Evolutionary conservation across 2,888 invertebrate species (phyloP).

Genomic region (Zaprionus bogoriensis): DNA sequence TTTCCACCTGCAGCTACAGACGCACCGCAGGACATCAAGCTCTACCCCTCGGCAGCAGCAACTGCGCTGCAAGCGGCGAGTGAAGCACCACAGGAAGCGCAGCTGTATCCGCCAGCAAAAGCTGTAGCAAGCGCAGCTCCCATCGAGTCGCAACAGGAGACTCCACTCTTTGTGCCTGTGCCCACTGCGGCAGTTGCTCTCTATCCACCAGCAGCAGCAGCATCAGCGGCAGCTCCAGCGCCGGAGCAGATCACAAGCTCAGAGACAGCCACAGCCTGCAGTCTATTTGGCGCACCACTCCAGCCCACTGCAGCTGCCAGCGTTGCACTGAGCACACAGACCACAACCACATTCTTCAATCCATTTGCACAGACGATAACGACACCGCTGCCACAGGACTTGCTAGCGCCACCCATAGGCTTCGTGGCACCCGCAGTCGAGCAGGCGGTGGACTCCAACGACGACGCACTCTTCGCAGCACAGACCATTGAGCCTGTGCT

Average conservation of each 20-base stretch:
- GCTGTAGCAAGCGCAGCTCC: neutral
- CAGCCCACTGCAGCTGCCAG: constrained; percentile 7
- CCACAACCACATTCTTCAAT: constrained; percentile 56
- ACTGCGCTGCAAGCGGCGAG: neutral
- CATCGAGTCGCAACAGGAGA: constrained; percentile 3
- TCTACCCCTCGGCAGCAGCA: neutral
- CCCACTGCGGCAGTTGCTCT: constrained; percentile 25
- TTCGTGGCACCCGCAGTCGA: constrained; percentile 34
- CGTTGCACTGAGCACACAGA: constrained; percentile 36
- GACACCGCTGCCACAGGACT: constrained; percentile 45
- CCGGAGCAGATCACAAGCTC: neutral
- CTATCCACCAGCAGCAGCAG: constrained; percentile 41
- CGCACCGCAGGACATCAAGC: neutral
- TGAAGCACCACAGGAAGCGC: neutral
- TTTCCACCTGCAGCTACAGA: neutral
- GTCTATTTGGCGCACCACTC: constrained; percentile 20
- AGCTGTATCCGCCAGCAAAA: constrained; percentile 13
- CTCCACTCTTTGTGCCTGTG: constrained; percentile 57
- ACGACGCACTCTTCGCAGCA: constrained; percentile 16
- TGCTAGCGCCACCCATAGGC: constrained; percentile 57
- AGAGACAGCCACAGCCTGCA: neutral
- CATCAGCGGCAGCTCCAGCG: neutral
- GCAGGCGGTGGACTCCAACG: constrained; percentile 13
- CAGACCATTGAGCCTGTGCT: constrained; percentile 57
- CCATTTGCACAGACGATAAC: constrained; percentile 55